Base-by-base conservation (phyloP, 92 coral and sea anemone genomes). In the Isaurus tuberculatus region DNA sequence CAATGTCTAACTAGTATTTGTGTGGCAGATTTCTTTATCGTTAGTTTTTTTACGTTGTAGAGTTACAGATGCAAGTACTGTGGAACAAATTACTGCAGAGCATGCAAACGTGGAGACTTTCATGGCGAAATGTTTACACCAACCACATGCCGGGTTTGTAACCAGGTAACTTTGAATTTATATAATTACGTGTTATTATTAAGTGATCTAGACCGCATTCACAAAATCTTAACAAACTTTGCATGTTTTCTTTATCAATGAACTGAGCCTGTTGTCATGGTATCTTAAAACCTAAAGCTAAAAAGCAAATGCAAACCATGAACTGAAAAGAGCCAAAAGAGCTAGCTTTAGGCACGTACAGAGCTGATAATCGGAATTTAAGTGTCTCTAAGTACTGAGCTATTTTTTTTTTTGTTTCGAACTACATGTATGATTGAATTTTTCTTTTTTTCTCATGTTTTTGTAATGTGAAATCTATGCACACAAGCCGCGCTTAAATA, bases 71-170 rank as follows among this genome's bases (percentile, higher is more conserved):
- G 94, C 88, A 89, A 84, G 63, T 91, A 86, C 61, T 93, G 97
- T 68, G 97, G 97, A 0, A 93, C 97, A 10, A 91, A 92, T 16
- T 93, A 91, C 49, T 93, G 97, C 82, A 89, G 91, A 77, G 86
- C 92, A 8, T 93, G 97, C 79, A 92, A 91, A 74, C 90, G 91
- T 2, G 97, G 97, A 19, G 97, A 92, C 55, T 93, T 93, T 73
- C 92, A 93, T 77, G 97, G 97, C 63, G 91, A 91, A 40, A 93
- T 93, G 97, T 65, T 88, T 23, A 88, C 86, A 27, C 83, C 81
- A 8, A 60, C 81, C 67, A 90, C 86, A 25, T 93, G 97, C 84
- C 66, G 94, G 53, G 89, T 91, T 61, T 93, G 97, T 66, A 91
- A 91, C 81, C 97, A 93, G 97, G 97, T 93, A 82, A 8, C 84